Conservation (phyloP, 2,113 vertebrate species). For the Heterochromis multidens region DNA sequence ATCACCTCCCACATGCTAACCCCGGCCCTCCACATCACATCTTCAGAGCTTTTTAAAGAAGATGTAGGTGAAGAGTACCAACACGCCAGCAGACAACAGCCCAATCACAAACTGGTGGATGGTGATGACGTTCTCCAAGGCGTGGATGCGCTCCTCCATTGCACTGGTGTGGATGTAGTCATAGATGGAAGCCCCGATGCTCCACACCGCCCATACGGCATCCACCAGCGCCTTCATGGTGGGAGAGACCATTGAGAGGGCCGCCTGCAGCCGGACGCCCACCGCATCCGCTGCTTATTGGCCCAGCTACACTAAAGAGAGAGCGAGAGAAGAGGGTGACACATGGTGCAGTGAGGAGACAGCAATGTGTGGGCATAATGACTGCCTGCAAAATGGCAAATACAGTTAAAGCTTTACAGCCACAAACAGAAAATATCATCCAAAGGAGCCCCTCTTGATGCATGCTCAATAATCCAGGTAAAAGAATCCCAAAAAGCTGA, state of each 20-base stretch:
- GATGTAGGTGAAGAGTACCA: constrained; percentile 75
- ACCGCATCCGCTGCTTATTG: constrained; percentile 23
- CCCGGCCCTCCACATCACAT: not conserved
- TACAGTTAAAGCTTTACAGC: not conserved
- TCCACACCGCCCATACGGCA: constrained; percentile 77
- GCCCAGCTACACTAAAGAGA: constrained; percentile 11
- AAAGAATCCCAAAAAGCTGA: too few relatives aligned
- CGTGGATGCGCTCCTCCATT: constrained; percentile 79
- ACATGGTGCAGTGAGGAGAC: not conserved
- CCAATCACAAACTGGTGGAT: constrained; percentile 77
- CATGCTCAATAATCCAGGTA: too few relatives aligned
- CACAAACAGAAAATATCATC: not conserved
- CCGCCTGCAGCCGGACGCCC: constrained; percentile 15
- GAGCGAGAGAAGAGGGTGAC: constrained; percentile 13
- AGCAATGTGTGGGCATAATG: not conserved
- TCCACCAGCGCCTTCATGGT: constrained; percentile 79
- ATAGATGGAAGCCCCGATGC: constrained; percentile 77
- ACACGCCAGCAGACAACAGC: constrained; percentile 65
- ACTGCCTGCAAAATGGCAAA: not conserved
- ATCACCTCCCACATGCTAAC: not conserved
- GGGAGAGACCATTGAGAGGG: constrained; percentile 73
- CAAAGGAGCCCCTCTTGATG: too few relatives aligned
- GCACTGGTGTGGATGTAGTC: constrained; percentile 80
- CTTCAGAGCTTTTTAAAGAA: constrained; percentile 74
- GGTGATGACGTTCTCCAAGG: constrained; percentile 73